Evolutionary conservation across 2,888 invertebrate species (phyloP), one percentile per base, ranked within the genome.

Genomic region (Cheilosia scutellata): DNA sequence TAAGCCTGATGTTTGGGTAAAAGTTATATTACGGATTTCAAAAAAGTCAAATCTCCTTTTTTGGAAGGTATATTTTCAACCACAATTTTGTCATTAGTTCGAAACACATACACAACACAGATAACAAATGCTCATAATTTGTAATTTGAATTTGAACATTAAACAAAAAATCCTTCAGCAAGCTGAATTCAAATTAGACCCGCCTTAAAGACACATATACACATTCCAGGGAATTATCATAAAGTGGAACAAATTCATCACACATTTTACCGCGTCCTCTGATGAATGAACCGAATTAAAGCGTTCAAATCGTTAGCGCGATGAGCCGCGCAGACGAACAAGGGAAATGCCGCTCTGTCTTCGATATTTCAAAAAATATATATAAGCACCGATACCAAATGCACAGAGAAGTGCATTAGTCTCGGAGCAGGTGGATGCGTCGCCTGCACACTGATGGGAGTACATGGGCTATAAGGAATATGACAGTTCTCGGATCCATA

Each of bases 301-400:
- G 89, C 90, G 90, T 91, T 90, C 88, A 89, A 90, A 89, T 91
- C 89, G 89, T 91, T 90, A 89, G 90, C 89, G 71, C 71, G 58
- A 68, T 82, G 86, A 55, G 57, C 66, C 76, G 76, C 75, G 75
- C 49, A 62, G 42, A 44, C 55, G 5, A 71, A 75, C 82, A 70
- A 76, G 75, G 70, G 58, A 29, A 58, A 70, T 74, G 60, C 49
- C 44, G 51, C 16, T 44, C 37, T 65, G 58, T 37, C 27, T 47
- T 53, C 25, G 53, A 65, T 68, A 47, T 44, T 20, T 62, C 47
- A 20, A 58, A 51, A 51, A 76, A 65, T 53, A 51, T 63, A 40
- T 51, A 63, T 57, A 60, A 66, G 33, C 65, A 65, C 44, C 60
- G 27, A 65, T 31, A 37, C 9, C 11, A 11, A 20, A 20, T 51